phyloP scores from a whole-genome alignment of 2,797 vertebrate species.

The Syncerus caffer region DNA sequence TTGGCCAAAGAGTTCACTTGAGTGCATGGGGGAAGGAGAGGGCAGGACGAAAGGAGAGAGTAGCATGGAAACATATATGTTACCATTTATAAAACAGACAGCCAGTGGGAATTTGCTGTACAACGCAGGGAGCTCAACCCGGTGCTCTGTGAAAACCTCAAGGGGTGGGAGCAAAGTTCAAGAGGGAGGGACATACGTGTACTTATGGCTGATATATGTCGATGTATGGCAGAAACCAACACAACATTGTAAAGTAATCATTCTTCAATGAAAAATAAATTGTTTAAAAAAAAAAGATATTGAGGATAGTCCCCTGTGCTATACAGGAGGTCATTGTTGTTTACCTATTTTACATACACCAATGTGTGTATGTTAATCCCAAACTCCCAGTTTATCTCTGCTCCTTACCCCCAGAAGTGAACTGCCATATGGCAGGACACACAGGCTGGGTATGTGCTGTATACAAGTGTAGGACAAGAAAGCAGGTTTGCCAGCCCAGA shows the following conservation, averaged over 20 bases:
- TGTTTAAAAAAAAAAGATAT: neutral
- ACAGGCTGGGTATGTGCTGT: neutral
- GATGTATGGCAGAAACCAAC: neutral
- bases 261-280: neutral
- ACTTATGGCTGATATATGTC: neutral
- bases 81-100: neutral
- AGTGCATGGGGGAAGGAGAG: neutral
- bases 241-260: neutral
- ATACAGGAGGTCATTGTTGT: neutral
- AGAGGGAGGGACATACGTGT: neutral
- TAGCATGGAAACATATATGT: neutral
- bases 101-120: neutral
- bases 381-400: neutral
- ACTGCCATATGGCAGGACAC: neutral
- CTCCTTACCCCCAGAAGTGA: neutral
- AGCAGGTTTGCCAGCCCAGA: neutral
- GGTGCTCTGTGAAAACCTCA: neutral
- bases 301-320: neutral
- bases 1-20: neutral
- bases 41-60: neutral
- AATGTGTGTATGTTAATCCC: neutral
- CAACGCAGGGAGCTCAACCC: rapidly evolving
- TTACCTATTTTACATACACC: neutral
- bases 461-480: neutral
- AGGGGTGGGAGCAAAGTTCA: neutral